Conservation (phyloP, 2,888 invertebrate species). For the Argyresthia albistria region DNA sequence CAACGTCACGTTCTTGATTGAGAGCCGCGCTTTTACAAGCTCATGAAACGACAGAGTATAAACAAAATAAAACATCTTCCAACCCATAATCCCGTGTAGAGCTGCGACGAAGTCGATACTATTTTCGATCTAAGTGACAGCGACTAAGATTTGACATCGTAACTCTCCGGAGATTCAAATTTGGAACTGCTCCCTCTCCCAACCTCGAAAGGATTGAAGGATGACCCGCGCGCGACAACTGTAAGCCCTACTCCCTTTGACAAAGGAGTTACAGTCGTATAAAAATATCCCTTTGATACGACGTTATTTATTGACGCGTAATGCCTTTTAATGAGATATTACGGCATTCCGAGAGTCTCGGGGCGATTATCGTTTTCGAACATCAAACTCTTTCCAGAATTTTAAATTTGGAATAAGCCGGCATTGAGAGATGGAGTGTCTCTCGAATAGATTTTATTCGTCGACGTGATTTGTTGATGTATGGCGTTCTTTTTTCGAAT, state of each 20-base stretch:
- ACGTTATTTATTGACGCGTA: conserved; percentile 30
- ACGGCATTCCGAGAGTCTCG: conserved; percentile 46
- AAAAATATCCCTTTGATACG: conserved; percentile 25
- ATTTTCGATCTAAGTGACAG: conserved; percentile 51
- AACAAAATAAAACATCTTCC: conserved; percentile 24
- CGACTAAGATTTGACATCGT: conserved; percentile 52
- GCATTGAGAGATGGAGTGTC: conserved; percentile 54
- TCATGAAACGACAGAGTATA: conserved; percentile 32
- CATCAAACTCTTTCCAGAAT: conserved; percentile 64
- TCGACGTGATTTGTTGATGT: conserved; percentile 48
- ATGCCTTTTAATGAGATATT: conserved; percentile 58
- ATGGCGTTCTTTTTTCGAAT: conserved; percentile 30
- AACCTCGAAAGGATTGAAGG: conserved; percentile 22
- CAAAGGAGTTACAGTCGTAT: conserved; percentile 31
- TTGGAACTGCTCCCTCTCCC: conserved; percentile 35
- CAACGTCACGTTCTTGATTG: conserved; percentile 42
- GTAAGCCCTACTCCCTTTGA: conserved; percentile 21
- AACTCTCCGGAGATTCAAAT: conserved; percentile 56
- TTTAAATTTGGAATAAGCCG: conserved; percentile 56
- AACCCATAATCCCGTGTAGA: conserved; percentile 17
- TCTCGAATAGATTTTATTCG: conserved; percentile 49
- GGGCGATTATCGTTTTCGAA: conserved; percentile 53
- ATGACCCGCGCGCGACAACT: conserved; percentile 21
- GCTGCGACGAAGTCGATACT: conserved; percentile 23
- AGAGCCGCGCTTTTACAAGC: conserved; percentile 36